These are phyloP conservation scores for Trichechus manatus DNA, from an alignment of 2,113 vertebrate genomes.

Conservation along the genomic window DNA sequence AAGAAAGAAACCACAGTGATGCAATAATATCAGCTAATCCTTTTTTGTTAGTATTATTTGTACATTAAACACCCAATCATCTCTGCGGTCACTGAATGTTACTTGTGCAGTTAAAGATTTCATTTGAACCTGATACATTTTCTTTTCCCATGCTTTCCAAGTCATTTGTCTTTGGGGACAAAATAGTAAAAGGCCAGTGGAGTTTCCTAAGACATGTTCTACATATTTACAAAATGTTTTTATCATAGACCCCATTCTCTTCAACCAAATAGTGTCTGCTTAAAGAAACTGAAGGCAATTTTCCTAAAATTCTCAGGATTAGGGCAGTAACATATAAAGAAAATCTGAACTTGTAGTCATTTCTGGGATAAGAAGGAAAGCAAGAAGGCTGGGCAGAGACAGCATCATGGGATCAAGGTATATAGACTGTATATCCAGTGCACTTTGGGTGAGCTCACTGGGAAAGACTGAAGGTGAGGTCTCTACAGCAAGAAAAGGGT, in stretches of 20 bases:
- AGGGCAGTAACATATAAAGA: background rate
- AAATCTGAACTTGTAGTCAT: background rate
- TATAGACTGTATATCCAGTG: background rate
- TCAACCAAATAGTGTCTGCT: background rate
- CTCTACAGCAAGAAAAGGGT: background rate
- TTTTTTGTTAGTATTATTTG: background rate
- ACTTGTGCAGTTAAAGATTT: background rate
- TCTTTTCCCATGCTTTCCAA: background rate
- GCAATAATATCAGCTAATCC: background rate
- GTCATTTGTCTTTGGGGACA: background rate
- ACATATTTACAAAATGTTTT: background rate
- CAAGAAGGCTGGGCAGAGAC: background rate
- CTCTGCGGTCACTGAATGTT: background rate
- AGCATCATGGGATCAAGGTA: fast-evolving
- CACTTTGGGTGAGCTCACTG: background rate
- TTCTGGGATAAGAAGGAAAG: background rate
- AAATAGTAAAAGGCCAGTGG: background rate
- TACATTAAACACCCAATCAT: background rate
- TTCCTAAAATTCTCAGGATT: background rate
- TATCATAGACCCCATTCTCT: background rate
- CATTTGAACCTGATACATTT: background rate
- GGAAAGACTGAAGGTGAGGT: background rate
- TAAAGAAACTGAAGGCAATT: background rate
- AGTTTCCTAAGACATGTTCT: background rate
- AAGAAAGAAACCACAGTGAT: background rate